These are phyloP conservation scores for Phthorimaea operculella DNA, from an alignment of 1,140 invertebrate species.

Conservation along the genomic window DNA sequence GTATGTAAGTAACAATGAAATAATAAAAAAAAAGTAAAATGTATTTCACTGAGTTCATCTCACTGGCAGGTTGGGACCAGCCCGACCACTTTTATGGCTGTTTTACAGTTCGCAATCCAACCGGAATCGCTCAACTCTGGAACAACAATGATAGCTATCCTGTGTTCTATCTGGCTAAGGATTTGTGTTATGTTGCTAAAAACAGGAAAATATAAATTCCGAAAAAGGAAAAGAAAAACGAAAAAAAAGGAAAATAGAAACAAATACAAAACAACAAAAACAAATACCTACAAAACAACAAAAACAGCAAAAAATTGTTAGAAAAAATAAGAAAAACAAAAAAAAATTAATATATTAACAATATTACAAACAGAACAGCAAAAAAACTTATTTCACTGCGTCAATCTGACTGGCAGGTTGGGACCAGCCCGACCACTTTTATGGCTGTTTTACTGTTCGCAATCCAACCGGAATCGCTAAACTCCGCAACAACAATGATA, in stretches of 20 bases:
- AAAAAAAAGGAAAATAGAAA: too few species aligned
- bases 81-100: slow-evolving; percentile 52
- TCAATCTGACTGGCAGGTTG: slow-evolving; percentile 32
- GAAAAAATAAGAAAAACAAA: slow-evolving; percentile 32
- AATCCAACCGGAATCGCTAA: slow-evolving; percentile 54
- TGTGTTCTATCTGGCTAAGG: slow-evolving; percentile 13
- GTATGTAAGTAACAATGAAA: too few species aligned
- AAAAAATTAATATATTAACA: neutral
- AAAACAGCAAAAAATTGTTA: too few species aligned
- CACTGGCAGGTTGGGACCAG: slow-evolving; percentile 44
- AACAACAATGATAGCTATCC: slow-evolving; percentile 37
- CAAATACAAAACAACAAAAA: too few species aligned
- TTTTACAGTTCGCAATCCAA: slow-evolving; percentile 61
- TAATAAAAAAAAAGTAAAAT: too few species aligned
- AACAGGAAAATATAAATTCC: too few species aligned
- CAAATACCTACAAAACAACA: too few species aligned
- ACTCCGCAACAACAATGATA: slow-evolving; percentile 41
- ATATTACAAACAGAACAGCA: too few species aligned
- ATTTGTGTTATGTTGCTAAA: too few species aligned
- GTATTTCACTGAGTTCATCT: slow-evolving; percentile 39
- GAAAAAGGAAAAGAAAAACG: too few species aligned
- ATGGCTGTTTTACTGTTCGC: slow-evolving; percentile 56
- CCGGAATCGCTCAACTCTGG: slow-evolving; percentile 47
- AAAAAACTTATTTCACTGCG: slow-evolving; percentile 32
- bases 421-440: slow-evolving; percentile 54